Evolutionary conservation across 2,888 invertebrate genomes (phyloP), one percentile per base, ranked within the genome.

Genomic region (Dichetophora obliterata): DNA sequence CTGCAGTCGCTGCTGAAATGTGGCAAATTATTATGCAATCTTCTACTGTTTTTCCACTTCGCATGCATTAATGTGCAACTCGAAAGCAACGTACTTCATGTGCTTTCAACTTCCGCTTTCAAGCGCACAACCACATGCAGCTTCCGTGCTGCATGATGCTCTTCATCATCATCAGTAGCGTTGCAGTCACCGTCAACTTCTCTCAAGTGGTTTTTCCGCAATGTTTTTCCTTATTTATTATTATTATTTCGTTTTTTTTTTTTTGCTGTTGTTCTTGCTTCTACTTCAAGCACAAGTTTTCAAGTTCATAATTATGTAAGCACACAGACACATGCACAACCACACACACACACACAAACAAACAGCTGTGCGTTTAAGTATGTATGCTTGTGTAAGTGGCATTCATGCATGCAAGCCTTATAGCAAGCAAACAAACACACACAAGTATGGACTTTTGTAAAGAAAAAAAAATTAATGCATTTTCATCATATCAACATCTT

Each of bases 251-350:
- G 19, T 66, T 9, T 0, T 22, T 34, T 19, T 43, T 43, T 43
- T 34, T 11, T 70, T 66, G 31, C 16, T 52, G 9, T 31, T 52
- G 48, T 48, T 48, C 22, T 48, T 19, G 24, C 54, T 57, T 24
- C 31, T 50, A 16, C 48, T 22, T 52, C 65, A 68, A 24, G 63
- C 52, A 70, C 61, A 63, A 75, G 43, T 70, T 70, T 75, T 75
- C 75, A 75, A 75, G 75, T 75, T 75, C 75, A 75, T 75, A 75
- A 75, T 75, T 75, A 70, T 68, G 27, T 43, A 11, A 2, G 27
- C 27, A 63, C 31, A 19, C 14, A 37, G 34, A 34, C 63, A 65
- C 22, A 34, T n/a, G n/a, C n/a, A n/a, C n/a, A n/a, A n/a, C n/a
- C 31, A 19, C 14, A 37, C 19, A 34, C 63, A 65, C 22, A 34